phyloP scores from a whole-genome alignment of 2,797 vertebrate species.

The Neomorphus geoffroyi region DNA sequence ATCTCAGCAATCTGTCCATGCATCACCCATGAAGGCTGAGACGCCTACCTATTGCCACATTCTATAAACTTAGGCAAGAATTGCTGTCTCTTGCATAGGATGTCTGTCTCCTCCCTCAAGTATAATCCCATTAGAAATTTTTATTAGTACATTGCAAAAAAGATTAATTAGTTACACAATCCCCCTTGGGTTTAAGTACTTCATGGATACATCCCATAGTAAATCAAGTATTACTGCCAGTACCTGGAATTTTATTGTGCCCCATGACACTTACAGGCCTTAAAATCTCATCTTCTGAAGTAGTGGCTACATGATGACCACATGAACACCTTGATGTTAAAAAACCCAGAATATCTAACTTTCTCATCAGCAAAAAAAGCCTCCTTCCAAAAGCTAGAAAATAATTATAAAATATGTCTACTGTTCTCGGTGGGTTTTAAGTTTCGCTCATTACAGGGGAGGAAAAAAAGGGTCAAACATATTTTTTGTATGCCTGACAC shows the following conservation, averaged over 20 bases:
- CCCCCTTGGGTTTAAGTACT: background rate
- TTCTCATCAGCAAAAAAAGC: background rate
- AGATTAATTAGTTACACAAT: background rate
- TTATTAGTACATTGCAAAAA: background rate
- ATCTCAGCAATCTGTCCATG: rapidly evolving
- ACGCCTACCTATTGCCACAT: background rate
- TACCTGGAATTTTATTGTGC: background rate
- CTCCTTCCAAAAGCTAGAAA: background rate
- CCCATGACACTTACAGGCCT: background rate
- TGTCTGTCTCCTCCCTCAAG: background rate
- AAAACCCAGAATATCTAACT: background rate
- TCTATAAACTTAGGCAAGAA: background rate
- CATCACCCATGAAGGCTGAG: background rate
- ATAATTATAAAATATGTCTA: background rate
- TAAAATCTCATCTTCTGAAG: background rate
- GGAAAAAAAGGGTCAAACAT: background rate
- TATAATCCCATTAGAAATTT: background rate
- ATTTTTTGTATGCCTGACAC: background rate
- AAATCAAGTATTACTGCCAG: background rate
- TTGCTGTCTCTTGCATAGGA: background rate
- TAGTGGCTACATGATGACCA: background rate
- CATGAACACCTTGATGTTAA: background rate
- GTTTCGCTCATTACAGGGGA: background rate
- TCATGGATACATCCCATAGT: rapidly evolving
- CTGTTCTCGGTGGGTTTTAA: background rate